phyloP scores from a whole-genome alignment of 2,888 invertebrate species.

The Aleiodes alternator region DNA sequence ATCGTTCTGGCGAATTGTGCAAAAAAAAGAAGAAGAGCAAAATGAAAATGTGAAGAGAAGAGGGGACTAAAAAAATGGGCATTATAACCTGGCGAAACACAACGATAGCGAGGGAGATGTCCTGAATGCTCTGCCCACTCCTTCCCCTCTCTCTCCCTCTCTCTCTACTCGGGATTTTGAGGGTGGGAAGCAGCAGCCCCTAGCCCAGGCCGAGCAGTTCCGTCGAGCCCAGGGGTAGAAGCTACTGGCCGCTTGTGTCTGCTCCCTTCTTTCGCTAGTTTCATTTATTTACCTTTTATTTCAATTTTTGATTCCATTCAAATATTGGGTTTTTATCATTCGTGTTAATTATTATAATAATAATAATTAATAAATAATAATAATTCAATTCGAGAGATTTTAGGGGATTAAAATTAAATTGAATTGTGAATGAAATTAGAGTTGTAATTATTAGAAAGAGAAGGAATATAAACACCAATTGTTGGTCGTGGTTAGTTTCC shows the following conservation, averaged over 20 bases:
- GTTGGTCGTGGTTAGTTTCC: not conserved
- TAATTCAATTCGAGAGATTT: conserved; percentile 34
- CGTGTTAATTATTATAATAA: conserved; percentile 52
- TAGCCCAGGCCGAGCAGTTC: conserved; percentile 70
- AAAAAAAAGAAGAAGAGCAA: conserved; percentile 23
- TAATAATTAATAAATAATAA: conserved; percentile 42
- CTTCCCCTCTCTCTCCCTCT: too few relatives aligned
- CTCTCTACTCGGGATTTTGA: conserved; percentile 50
- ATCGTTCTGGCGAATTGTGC: conserved; percentile 59
- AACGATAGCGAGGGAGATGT: too few relatives aligned
- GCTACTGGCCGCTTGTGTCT: conserved; percentile 79
- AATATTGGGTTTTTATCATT: conserved; percentile 63
- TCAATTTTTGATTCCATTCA: conserved; percentile 70
- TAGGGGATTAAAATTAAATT: not conserved
- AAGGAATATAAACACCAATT: not conserved
- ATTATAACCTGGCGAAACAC: conserved; percentile 9
- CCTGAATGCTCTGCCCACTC: too few relatives aligned
- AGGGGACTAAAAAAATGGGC: conserved; percentile 69
- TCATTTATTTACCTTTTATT: conserved; percentile 74
- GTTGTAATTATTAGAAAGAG: too few relatives aligned
- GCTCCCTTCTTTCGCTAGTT: conserved; percentile 77
- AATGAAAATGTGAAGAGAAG: conserved; percentile 50
- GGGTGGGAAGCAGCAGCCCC: conserved; percentile 50
- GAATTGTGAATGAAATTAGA: not conserved
- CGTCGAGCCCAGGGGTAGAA: conserved; percentile 78